These are phyloP conservation scores for Ibidorhyncha struthersii DNA, from an alignment of 2,113 vertebrate genomes.

Conservation along the genomic window DNA sequence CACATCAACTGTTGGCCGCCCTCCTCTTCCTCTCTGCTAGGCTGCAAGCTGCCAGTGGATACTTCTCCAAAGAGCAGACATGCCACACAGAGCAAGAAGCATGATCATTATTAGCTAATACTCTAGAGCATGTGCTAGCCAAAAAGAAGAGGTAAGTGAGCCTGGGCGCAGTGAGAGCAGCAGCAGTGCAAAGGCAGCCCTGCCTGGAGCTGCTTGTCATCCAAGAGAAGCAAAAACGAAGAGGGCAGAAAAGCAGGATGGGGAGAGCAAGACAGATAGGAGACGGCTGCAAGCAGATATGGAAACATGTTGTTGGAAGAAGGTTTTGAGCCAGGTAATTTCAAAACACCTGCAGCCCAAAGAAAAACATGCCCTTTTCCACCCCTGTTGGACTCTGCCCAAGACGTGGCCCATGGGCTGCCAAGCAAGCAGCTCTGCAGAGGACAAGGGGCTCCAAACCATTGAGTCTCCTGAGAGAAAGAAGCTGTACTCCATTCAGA, in stretches of 20 bases:
- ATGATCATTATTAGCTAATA: background rate
- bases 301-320: background rate
- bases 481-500: background rate
- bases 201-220: background rate
- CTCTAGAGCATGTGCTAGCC: background rate
- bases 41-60: background rate
- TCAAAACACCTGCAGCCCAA: background rate
- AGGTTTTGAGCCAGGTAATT: background rate
- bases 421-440: background rate
- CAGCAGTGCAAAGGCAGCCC: background rate
- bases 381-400: background rate
- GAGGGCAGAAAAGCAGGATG: background rate
- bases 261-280: background rate
- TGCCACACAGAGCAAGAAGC: background rate
- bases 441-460: background rate
- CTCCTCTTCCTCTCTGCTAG: constrained; percentile 43
- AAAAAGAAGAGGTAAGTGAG: background rate
- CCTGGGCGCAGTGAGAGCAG: background rate
- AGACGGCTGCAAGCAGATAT: background rate
- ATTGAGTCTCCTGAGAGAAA: background rate
- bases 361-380: background rate
- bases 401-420: background rate
- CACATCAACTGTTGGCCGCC: background rate
- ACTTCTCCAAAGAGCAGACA: background rate
- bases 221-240: background rate